These are phyloP conservation scores for Agelaius phoeniceus DNA, from an alignment of 2,113 vertebrate genomes.

Conservation along the genomic window DNA sequence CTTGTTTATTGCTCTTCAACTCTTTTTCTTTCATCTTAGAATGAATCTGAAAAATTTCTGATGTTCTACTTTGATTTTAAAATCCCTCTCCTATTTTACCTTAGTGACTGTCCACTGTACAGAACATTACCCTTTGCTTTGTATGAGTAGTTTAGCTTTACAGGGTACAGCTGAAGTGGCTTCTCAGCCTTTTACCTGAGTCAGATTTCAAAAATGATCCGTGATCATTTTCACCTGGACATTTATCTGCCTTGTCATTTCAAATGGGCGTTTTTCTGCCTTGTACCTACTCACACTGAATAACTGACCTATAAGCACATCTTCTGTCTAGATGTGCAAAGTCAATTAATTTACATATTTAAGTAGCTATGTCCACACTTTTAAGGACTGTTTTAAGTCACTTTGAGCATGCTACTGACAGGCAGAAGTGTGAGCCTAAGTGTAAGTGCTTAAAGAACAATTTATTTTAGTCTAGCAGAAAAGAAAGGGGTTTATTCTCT, in stretches of 20 bases:
- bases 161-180: background rate
- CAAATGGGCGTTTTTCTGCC: background rate
- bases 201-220: background rate
- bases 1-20: slow-evolving; percentile 32
- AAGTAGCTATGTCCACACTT: background rate
- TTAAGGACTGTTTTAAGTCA: background rate
- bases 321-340: background rate
- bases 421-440: background rate
- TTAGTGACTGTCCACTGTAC: background rate
- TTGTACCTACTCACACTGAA: background rate
- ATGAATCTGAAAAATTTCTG: slow-evolving; percentile 29
- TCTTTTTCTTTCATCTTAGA: background rate
- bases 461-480: background rate
- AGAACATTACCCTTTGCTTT: background rate
- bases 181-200: background rate
- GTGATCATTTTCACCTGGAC: background rate
- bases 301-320: background rate
- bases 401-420: background rate
- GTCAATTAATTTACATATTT: background rate
- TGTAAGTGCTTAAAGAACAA: background rate
- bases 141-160: background rate
- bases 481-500: background rate
- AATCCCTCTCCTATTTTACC: background rate
- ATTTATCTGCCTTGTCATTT: background rate
- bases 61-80: background rate